Conservation (phyloP, 1,140 invertebrate species). For the Oreohelix idahoensis region DNA sequence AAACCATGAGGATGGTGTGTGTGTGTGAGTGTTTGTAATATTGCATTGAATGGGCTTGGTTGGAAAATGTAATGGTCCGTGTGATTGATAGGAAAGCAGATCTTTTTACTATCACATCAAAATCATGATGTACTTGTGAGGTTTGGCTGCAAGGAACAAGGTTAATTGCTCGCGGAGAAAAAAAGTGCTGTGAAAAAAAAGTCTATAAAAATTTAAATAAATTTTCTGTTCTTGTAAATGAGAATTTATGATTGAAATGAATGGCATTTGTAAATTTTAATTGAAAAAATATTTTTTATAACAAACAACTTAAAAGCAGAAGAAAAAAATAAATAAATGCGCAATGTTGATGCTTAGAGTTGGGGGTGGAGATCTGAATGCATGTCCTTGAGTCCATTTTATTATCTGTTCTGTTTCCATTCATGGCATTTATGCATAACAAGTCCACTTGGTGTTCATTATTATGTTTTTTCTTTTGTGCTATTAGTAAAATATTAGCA, state of each 20-base stretch:
- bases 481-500: neutral
- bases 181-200: neutral
- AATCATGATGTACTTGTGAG: neutral
- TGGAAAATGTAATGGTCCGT: too few relatives aligned
- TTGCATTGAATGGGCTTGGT: too few relatives aligned
- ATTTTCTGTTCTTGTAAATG: neutral
- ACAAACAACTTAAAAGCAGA: neutral
- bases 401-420: neutral
- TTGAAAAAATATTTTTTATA: too few relatives aligned
- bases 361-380: neutral
- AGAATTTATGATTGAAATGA: neutral
- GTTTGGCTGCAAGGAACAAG: neutral
- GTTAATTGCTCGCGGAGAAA: neutral
- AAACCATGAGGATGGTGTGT: too few relatives aligned
- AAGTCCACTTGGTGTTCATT: neutral
- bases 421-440: neutral
- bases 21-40: too few relatives aligned
- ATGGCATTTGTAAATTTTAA: neutral
- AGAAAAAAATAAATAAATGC: neutral
- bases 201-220: neutral
- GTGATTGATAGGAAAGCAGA: too few relatives aligned
- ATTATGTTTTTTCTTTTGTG: neutral
- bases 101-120: too few relatives aligned
- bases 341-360: neutral
- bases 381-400: neutral